Evolutionary conservation across 2,888 invertebrate genomes (phyloP), one percentile per base, ranked within the genome.

Genomic region (Neoaliturus tenellus): DNA sequence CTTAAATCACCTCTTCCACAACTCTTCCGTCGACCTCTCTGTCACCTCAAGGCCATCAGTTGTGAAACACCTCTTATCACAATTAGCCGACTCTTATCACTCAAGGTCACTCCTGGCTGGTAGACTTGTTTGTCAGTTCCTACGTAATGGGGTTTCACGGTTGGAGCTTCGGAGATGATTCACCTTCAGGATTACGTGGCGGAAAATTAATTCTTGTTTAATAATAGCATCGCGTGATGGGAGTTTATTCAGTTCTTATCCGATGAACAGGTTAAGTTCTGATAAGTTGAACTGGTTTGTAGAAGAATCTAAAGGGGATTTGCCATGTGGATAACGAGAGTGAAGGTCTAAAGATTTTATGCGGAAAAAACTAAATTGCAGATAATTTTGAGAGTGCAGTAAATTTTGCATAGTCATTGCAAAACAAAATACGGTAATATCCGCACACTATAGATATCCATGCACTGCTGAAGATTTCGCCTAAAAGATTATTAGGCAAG

Each of bases 61-160:
- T n/a, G n/a, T n/a, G n/a, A n/a, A n/a, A 14, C 17, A 62, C 14
- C 62, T 62, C 62, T 62, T 62, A 62, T 62, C 62, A 62, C 62
- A 14, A 8, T 17, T 14, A 20, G 8, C 17, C n/a, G 51, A 58
- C 58, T 58, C 62, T 31, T 62, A 31, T 62, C 25, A 20, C 31
- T 28, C 62, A 62, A 62, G 31, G 62, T 62, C 31, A 62, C 62
- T 25, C 6, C 58, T 48, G 25, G 58, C 58, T 4, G 25, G 4
- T 17, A 48, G 12, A 5, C 5, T 25, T 58, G 20, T 20, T 58
- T 58, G 23, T 20, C 58, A 17, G 6, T 10, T 25, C 31, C 23
- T 31, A 28, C 69, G 69, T 25, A 39, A 28, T 44, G 14, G 25
- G 44, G 10, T 25, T 75, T 44, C 44, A 75, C 41, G 73, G 44